Evolutionary conservation across 1,140 invertebrate genomes (phyloP).

Genomic region (Drosophila murphyi): DNA sequence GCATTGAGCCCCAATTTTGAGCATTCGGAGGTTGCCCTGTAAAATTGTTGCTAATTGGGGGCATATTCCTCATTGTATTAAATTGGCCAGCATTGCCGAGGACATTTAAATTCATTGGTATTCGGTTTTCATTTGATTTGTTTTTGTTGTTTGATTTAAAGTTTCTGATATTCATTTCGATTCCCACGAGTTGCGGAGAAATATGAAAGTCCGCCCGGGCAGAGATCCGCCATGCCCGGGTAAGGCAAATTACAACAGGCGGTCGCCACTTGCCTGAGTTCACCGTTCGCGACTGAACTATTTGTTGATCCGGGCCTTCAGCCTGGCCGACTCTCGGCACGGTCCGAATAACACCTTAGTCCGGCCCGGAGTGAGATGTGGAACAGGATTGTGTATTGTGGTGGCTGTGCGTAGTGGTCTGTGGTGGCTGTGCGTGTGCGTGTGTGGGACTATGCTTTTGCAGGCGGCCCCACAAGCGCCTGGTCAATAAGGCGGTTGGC

Average conservation of each 20-base stretch:
- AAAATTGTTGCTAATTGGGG: neutral
- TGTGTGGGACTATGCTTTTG: conserved; percentile 19
- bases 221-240: conserved; percentile 42
- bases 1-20: neutral
- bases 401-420: neutral
- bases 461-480: conserved; percentile 32
- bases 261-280: conserved; percentile 34
- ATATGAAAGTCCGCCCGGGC: conserved; percentile 30
- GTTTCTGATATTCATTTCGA: conserved; percentile 24
- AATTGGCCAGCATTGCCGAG: neutral
- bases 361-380: conserved; percentile 38
- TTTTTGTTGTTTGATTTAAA: conserved; percentile 13
- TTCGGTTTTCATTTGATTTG: conserved; percentile 6
- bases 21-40: neutral
- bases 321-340: conserved; percentile 43
- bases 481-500: conserved; percentile 9
- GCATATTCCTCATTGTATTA: conserved; percentile 4
- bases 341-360: conserved; percentile 39
- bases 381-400: neutral
- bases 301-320: conserved; percentile 43
- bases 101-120: neutral
- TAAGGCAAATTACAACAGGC: conserved; percentile 40
- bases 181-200: conserved; percentile 42
- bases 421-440: neutral
- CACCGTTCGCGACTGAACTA: conserved; percentile 47